Conservation (phyloP, 92 coral and sea anemone genomes). For the Phenganax subtilis region DNA sequence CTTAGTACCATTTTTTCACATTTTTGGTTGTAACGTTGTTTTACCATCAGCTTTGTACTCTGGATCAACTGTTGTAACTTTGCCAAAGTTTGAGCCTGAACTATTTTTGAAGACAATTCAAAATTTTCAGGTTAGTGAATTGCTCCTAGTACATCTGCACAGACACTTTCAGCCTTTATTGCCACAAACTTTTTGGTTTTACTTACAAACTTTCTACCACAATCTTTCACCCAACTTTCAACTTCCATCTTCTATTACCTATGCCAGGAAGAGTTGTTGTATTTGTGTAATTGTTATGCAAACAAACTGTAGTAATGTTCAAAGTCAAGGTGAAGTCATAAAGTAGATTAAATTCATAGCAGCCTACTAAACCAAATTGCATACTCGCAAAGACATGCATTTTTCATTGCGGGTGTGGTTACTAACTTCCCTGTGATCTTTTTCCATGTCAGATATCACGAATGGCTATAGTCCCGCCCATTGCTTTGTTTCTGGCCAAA, state of each 20-base stretch:
- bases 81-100: conserved; percentile 65
- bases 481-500: conserved; percentile 63
- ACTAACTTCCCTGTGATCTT: neutral
- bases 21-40: conserved; percentile 54
- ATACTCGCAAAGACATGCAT: too few species aligned
- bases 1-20: conserved; percentile 72
- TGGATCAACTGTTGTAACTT: conserved; percentile 66
- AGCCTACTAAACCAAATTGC: too few species aligned
- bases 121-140: conserved; percentile 65
- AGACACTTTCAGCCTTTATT: too few species aligned
- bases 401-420: too few species aligned
- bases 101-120: conserved; percentile 61
- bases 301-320: too few species aligned
- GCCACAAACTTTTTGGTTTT: neutral
- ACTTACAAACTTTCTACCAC: neutral
- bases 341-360: too few species aligned
- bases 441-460: conserved; percentile 56
- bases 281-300: too few species aligned
- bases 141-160: neutral
- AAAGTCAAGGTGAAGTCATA: too few species aligned
- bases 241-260: too few species aligned
- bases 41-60: conserved; percentile 46
- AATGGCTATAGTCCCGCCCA: conserved; percentile 56
- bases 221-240: neutral
- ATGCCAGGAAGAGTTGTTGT: too few species aligned